Conservation (phyloP, 2,113 vertebrate genomes). For the Apus apus region DNA sequence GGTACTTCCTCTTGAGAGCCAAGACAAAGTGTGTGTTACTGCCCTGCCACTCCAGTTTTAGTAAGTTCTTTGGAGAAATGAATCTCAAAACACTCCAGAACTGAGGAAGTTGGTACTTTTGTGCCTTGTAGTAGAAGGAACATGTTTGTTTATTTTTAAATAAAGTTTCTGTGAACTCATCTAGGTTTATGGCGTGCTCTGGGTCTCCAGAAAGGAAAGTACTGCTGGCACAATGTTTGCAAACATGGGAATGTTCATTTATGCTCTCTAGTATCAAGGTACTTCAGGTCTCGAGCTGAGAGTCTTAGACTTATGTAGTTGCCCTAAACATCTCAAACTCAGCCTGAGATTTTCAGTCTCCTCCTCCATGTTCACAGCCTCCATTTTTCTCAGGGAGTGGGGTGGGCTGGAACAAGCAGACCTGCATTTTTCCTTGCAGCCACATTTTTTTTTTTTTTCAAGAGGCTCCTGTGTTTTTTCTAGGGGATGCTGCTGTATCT, state of each 20-base stretch:
- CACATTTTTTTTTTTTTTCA: background rate
- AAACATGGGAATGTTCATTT: background rate
- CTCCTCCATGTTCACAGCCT: background rate
- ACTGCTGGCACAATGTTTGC: background rate
- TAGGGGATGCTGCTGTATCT: background rate
- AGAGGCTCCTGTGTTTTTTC: background rate
- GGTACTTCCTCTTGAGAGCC: background rate
- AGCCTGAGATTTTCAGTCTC: background rate
- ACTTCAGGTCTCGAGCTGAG: background rate
- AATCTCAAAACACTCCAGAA: background rate
- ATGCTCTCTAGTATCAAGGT: rapidly evolving
- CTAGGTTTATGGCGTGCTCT: background rate
- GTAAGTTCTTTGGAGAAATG: background rate
- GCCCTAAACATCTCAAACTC: background rate
- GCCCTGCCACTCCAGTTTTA: background rate
- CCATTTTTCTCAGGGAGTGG: background rate
- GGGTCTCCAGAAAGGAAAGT: background rate
- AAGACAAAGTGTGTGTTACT: background rate
- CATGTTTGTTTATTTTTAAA: background rate
- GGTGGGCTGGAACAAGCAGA: background rate
- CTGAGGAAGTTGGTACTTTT: background rate
- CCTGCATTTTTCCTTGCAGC: background rate
- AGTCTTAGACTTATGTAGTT: background rate
- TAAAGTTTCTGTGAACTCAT: background rate
- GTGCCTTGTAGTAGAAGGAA: background rate